Percentiles rank a stretch among this genome's conserved stretches.
These are phyloP conservation scores for Campylomormyrus numenius DNA, from an alignment of 2,113 vertebrate genomes.

Conservation along the genomic window DNA sequence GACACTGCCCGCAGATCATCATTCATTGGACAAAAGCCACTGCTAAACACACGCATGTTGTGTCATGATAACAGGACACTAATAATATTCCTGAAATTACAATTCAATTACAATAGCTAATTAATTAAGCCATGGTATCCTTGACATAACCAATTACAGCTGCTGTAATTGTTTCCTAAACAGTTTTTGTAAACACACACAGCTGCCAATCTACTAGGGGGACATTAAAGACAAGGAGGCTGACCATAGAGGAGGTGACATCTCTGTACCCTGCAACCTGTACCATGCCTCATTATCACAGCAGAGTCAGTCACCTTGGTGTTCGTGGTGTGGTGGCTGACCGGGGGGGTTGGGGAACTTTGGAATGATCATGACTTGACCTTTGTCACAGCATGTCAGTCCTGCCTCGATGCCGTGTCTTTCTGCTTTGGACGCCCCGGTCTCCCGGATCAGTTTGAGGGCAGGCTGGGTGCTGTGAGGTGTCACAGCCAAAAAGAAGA, in stretches of 20 bases:
- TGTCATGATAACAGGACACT: not conserved
- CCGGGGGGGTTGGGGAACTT: not conserved
- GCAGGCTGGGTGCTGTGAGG: not conserved
- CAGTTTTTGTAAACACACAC: not conserved
- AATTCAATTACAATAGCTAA: not conserved
- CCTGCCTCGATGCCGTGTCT: not conserved
- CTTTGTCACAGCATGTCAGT: no score
- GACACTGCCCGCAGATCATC: not conserved
- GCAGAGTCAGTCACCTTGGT: not conserved
- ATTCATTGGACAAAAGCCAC: not conserved
- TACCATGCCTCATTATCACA: not conserved
- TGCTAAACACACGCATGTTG: not conserved
- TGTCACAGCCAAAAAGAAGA: not conserved
- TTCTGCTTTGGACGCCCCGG: not conserved
- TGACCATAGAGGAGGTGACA: not conserved
- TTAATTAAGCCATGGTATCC: not conserved
- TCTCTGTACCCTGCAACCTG: not conserved
- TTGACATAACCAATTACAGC: not conserved
- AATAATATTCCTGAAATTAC: not conserved
- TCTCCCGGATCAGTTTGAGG: not conserved
- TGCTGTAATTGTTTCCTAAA: not conserved
- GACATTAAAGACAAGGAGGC: not conserved
- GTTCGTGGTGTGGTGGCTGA: not conserved
- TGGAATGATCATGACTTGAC: not conserved
- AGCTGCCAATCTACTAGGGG: not conserved